phyloP scores from a whole-genome alignment of 2,113 vertebrate genomes.

The Osmerus mordax region DNA sequence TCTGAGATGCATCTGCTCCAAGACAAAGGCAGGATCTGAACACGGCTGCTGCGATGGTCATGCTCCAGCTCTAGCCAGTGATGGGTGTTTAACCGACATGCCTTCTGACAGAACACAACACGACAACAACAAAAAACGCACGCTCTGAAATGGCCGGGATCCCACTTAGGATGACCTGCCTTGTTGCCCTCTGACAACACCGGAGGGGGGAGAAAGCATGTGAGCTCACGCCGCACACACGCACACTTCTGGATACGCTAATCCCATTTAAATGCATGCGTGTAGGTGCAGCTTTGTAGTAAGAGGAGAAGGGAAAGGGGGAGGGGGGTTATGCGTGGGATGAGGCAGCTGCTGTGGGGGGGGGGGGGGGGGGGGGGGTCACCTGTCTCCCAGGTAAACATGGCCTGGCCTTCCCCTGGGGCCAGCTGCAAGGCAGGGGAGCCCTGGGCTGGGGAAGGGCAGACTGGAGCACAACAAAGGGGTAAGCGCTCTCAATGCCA shows the following conservation, averaged over 20 bases:
- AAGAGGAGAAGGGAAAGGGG: neutral
- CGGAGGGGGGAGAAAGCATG: neutral
- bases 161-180: neutral
- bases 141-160: neutral
- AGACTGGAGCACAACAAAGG: slow-evolving; percentile 8
- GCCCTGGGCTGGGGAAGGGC: neutral
- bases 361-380: slow-evolving; percentile 27
- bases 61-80: slow-evolving; percentile 7
- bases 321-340: neutral
- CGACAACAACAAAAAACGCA: neutral
- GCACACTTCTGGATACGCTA: neutral
- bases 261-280: neutral
- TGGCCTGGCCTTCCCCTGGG: neutral
- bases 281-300: neutral
- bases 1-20: neutral
- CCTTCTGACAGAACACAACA: neutral
- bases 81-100: slow-evolving; percentile 1
- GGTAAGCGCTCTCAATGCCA: neutral
- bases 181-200: neutral
- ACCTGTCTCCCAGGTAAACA: slow-evolving; percentile 39
- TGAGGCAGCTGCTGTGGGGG: neutral
- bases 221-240: neutral
- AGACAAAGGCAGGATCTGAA: neutral
- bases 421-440: slow-evolving; percentile 17
- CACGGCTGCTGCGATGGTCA: neutral